phyloP scores from a whole-genome alignment of 1,140 invertebrate species.

The Meloidogyne hapla region DNA sequence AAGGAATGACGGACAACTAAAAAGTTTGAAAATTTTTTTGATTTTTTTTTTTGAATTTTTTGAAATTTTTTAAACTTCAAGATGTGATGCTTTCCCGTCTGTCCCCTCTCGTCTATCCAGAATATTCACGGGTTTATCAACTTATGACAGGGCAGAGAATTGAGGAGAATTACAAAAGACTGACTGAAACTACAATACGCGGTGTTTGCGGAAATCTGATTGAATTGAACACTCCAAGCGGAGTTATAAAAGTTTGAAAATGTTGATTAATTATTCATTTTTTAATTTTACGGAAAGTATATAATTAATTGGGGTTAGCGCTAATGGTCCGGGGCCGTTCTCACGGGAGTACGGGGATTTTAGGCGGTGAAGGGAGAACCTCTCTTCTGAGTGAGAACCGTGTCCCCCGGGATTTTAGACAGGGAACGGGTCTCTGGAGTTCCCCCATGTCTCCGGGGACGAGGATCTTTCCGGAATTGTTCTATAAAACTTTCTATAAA shows the following conservation, averaged over 20 bases:
- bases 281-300: not conserved
- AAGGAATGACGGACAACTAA: slow-evolving; percentile 52
- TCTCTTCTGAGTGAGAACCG: no score
- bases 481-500: no score
- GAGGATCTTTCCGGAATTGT: no score
- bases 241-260: slow-evolving; percentile 25
- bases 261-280: not conserved
- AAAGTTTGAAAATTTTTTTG: slow-evolving; percentile 34
- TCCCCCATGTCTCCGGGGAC: no score
- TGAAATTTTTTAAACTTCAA: slow-evolving; percentile 38
- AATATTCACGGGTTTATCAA: slow-evolving; percentile 52
- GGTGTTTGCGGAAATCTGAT: slow-evolving; percentile 20
- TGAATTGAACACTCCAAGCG: slow-evolving; percentile 26
- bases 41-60: no score
- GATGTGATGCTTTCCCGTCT: slow-evolving; percentile 55
- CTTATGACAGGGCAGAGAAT: slow-evolving; percentile 50
- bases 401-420: no score
- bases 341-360: no score
- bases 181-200: slow-evolving; percentile 29
- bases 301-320: no score
- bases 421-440: no score
- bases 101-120: slow-evolving; percentile 55
- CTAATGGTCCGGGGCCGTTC: no score
- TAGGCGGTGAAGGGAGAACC: no score
- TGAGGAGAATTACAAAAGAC: slow-evolving; percentile 40